Base-by-base conservation (phyloP, 2,113 vertebrate genomes). In the Psephotus haematonotus region DNA sequence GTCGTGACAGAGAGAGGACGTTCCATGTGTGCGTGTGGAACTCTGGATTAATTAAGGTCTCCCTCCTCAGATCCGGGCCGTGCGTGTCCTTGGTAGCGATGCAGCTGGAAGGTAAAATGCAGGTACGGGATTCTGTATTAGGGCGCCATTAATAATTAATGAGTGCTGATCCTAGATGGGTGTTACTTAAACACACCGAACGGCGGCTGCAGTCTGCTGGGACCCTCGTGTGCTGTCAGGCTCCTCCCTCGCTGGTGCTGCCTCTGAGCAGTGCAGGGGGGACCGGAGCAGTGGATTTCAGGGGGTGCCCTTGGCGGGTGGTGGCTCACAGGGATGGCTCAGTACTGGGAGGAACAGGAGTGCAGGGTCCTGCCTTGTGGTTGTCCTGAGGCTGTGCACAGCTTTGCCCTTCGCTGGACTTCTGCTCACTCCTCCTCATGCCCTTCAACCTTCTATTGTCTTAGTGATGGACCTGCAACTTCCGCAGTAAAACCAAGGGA, bases 81-180 rank as follows among this genome's bases (percentile, higher is more conserved):
- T 25, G 70, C 23, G 63, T 87, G 95, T 96, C 97, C 96, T 97
- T 93, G 94, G 55, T 60, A 47, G 92, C 15, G 43, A 71, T 60
- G 93, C 47, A 94, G 96, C 97, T 93, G 97, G 86, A 72, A 96
- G 97, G 95, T 89, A 95, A 96, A 93, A 96, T 7, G 28, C 95
- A 95, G 97, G 95, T 94, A 78, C 94, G 95, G 95, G 82, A 35
- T 81, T 80, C 92, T 88, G 93, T 94, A 47, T 93, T 90, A 88
- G 94, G 96, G 94, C 25, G 50, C 39, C 86, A 65, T 97, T 95
- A 95, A 98, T 98, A 97, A 98, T 95, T 96, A 90, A 96, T 93
- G 93, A 96, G 76, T 47, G 94, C 97, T 97, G 97, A 96, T 97
- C 95, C 91, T 97, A 90, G 95, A 41, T 89, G 93, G 96, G 93